Conservation (phyloP, 92 coral and sea anemone genomes). For the Palythoa grandiflora region DNA sequence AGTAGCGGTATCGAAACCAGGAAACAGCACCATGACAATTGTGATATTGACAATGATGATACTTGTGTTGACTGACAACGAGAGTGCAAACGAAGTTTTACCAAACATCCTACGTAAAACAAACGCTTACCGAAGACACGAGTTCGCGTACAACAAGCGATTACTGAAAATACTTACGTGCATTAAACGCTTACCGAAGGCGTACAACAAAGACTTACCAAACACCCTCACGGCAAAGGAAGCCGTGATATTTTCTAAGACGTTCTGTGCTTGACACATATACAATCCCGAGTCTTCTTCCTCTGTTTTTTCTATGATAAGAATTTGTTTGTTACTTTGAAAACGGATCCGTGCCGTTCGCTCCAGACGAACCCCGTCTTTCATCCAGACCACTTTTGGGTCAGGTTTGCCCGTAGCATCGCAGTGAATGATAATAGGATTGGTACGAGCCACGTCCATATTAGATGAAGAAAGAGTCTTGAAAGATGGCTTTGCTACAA, state of each 20-base stretch:
- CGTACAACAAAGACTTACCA: conserved; percentile 29
- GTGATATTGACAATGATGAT: no score
- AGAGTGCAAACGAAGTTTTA: no score
- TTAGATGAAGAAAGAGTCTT: neutral
- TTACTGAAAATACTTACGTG: neutral
- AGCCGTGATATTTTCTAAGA: conserved; percentile 32
- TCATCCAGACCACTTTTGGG: conserved; percentile 68
- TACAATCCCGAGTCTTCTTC: conserved; percentile 61
- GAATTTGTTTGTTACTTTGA: conserved; percentile 44
- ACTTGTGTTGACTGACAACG: no score
- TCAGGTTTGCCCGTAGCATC: conserved; percentile 72
- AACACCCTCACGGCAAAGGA: conserved; percentile 37
- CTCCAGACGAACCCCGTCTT: conserved; percentile 34
- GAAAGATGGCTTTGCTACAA: conserved; percentile 23
- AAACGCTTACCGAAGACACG: neutral
- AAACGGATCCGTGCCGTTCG: conserved; percentile 47
- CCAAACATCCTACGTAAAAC: no score
- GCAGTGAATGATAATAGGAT: conserved; percentile 57
- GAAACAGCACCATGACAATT: no score
- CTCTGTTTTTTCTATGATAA: conserved; percentile 45
- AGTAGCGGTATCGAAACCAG: no score
- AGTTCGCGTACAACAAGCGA: neutral
- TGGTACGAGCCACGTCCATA: conserved; percentile 31
- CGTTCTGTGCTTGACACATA: conserved; percentile 50
- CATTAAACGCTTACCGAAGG: no score